Base-by-base conservation (phyloP, 2,888 invertebrate genomes). In the Leptopilina syphax region DNA sequence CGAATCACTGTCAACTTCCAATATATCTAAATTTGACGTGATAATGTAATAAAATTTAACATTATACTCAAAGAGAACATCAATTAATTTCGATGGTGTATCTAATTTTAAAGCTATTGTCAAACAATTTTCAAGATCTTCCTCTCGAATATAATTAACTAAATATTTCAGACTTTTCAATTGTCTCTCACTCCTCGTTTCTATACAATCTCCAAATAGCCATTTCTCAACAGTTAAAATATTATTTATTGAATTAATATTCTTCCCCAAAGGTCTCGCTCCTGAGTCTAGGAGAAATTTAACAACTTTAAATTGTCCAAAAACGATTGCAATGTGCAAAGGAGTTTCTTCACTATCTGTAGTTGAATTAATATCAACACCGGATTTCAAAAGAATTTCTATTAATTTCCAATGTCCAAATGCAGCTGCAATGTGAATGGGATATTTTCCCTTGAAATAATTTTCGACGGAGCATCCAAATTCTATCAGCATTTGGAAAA, bases 311-410 rank as follows among this genome's bases (percentile, higher is more conserved):
- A 13, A 6, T 73, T 34, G 54, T n/a, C 73, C 73, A n/a, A 34
- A 57, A n/a, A 57, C 57, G 27, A 54, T 54, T 13, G 57, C 73
- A 34, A 73, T n/a, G 4, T 73, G 73, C 9, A 73, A 54, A 9
- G 73, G 73, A 3, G 34, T 73, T 34, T 57, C 27, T 1, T 3
- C 1, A 34, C n/a, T 12, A 1, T 3, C 9, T 34, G 73, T 73
- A 0, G 1, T 9, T 57, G 73, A 57, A 57, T 73, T 57, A 9
- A 73, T 34, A 57, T 57, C n/a, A 34, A 34, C 57, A 73, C 73
- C 73, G 5, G 73, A 54, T 57, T 73, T 18, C 4, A 73, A n/a
- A 5, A 73, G 57, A 57, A 34, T 10, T 57, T 57, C 10, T 5
- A 73, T 34, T 13, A 50, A 34, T 34, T 13, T 57, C 8, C 1